Evolutionary conservation across 2,113 vertebrate genomes (phyloP), one percentile per base, ranked within the genome.

Genomic region (Ptychochromis oligacanthus): DNA sequence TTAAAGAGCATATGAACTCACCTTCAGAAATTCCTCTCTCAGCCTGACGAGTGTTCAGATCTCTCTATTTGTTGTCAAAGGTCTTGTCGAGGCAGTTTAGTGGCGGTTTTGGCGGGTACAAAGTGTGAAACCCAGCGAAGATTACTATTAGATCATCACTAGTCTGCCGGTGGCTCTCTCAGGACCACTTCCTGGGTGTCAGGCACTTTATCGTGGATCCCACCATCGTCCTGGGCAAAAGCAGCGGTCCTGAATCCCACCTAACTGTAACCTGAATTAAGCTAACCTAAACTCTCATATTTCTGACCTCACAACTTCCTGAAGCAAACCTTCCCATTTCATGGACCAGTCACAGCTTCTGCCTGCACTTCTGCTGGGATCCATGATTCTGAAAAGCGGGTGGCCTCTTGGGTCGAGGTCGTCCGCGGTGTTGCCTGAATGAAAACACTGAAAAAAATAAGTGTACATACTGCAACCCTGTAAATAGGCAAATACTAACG

Each of bases 401-500:
- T 28, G 62, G 34, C 38, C 80, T 87, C 88, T 77, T 84, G 87
- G 83, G 87, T 85, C 67, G 83, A 58, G 91, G 91, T 55, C 24
- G 86, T 74, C 89, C 75, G 64, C 61, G 34, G 77, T 46, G 88
- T 80, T 60, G 83, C 84, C 60, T 36, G 87, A 57, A 54, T 7
- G 40, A 87, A 88, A 90, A 91, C 61, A 80, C 72, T 84, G 88
- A 88, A 72, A 75, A 78, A 59, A 62, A 17, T n/a, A 54, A 72
- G 81, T 92, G 94, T 93, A 94, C 1, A 89, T 93, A 89, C 2
- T 84, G 77, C 79, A 81, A 70, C 81, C 18, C 6, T 96, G 95
- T 96, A 96, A 95, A 96, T 96, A 95, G 7, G 79, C 58, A 93
- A 94, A 94, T 94, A 94, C 88, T 93, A 94, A 85, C 75, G 92